Evolutionary conservation across 2,797 vertebrate genomes (phyloP).

Genomic region (Babyrousa celebensis): DNA sequence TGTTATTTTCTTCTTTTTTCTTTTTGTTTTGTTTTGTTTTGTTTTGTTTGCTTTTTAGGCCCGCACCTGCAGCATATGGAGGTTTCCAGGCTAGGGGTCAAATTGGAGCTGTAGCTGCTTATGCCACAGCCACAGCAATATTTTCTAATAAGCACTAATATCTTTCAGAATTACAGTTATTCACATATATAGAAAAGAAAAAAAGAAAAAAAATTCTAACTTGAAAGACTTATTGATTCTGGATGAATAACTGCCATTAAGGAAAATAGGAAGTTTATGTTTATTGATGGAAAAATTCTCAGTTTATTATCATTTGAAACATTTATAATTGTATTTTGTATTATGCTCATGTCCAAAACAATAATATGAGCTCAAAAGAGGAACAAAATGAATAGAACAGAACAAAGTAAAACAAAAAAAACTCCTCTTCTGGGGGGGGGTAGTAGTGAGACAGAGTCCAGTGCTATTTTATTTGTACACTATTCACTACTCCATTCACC

Average conservation of each 20-base stretch:
- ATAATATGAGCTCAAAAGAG: background rate
- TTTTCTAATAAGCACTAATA: background rate
- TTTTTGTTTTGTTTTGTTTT: too few relatives aligned
- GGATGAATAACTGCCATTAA: background rate
- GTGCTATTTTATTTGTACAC: too few relatives aligned
- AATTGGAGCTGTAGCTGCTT: too few relatives aligned
- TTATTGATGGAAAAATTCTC: background rate
- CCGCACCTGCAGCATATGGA: too few relatives aligned
- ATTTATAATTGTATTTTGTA: background rate
- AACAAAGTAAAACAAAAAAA: background rate
- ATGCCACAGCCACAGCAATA: too few relatives aligned
- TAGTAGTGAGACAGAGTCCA: too few relatives aligned
- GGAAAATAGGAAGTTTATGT: background rate
- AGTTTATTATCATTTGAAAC: background rate
- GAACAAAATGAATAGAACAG: background rate
- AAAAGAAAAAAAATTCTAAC: background rate
- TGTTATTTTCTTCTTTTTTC: too few relatives aligned
- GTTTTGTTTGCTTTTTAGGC: too few relatives aligned
- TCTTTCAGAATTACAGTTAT: background rate
- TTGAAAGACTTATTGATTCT: background rate
- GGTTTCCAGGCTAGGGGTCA: too few relatives aligned
- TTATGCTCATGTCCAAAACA: background rate
- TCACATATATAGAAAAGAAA: background rate
- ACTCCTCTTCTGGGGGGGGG: too few relatives aligned
- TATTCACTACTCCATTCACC: background rate